Evolutionary conservation across 35 echinoderm and acorn worm species (phyloP), one percentile per base, ranked within the genome.

Genomic region (Lytechinus pictus): DNA sequence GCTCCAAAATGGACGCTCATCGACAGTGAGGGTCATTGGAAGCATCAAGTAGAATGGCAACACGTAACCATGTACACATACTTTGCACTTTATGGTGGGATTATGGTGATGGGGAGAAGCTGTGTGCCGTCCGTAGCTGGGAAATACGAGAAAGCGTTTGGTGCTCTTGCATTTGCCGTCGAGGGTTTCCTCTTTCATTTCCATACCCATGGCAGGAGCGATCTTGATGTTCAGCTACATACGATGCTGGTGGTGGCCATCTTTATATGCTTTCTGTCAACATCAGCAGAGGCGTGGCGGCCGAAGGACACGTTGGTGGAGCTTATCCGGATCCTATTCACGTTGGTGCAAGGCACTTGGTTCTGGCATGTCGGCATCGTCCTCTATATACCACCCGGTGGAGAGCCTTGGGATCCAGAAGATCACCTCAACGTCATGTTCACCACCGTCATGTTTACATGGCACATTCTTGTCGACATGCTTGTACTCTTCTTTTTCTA

Each of bases 1-100:
- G 92, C 28, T 24, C 96, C 89, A 13, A 97, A 99, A 51, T 97
- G 95, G 95, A 94, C 93, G 3, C 56, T 99, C 92, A 95, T 97
- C 12, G 97, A 93, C 60, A 86, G 58, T 27, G 92, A 98, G 11
- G 97, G 97, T 28, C 29, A 97, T 21, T 99, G 97, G 86, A 95
- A 97, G 9, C 87, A 97, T 28, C 86, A 92, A 28, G 93, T 91
- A 0, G 97, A 99, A 94, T 99, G 98, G 98, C 98, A 99, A 55
- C 98, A 99, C 53, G 94, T 89, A 44, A 99, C 98, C 54, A 99
- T 99, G 98, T 99, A 98, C 95, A 98, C 97, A 1, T 99, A 96
- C 93, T 99, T 99, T 91, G 96, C 60, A 14, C 79, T 99, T n/a
- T 97, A 97, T 54, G 97, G 97, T 9, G 54, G 94, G 10, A 87